Evolutionary conservation across 2,888 invertebrate species (phyloP).

Genomic region (Rhaphigaster nebulosa): DNA sequence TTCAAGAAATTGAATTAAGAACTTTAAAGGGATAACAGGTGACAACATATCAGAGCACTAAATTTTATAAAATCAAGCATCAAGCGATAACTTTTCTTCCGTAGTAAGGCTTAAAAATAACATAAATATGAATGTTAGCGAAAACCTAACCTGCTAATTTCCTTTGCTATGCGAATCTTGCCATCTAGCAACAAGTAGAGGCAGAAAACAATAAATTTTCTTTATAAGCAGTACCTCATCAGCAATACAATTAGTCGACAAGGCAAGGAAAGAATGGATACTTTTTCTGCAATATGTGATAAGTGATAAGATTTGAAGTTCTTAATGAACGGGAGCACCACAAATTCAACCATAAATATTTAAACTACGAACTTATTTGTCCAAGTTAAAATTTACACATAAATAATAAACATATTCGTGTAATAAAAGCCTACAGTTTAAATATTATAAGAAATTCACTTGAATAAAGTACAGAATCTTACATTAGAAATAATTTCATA

Average conservation of each 20-base stretch:
- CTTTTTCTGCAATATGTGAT: background rate
- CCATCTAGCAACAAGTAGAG: constrained; percentile 37
- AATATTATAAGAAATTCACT: background rate
- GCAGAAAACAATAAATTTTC: constrained; percentile 11
- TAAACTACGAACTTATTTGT: background rate
- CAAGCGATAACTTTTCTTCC: background rate
- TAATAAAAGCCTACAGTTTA: background rate
- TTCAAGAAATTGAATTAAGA: background rate
- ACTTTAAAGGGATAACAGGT: background rate
- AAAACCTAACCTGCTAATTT: background rate
- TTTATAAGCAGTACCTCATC: background rate
- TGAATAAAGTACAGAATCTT: background rate
- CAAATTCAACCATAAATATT: background rate
- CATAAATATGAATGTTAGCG: background rate
- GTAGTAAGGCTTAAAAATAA: background rate
- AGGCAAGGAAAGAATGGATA: background rate
- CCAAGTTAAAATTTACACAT: background rate
- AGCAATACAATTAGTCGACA: background rate
- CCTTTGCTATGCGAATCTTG: background rate
- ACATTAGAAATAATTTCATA: background rate
- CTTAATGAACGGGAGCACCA: background rate
- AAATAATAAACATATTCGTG: background rate
- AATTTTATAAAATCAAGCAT: background rate
- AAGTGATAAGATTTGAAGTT: background rate
- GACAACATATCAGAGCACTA: background rate